Evolutionary conservation across 2,797 vertebrate species (phyloP), one percentile per base, ranked within the genome.

Genomic region (Mastacembelus armatus): DNA sequence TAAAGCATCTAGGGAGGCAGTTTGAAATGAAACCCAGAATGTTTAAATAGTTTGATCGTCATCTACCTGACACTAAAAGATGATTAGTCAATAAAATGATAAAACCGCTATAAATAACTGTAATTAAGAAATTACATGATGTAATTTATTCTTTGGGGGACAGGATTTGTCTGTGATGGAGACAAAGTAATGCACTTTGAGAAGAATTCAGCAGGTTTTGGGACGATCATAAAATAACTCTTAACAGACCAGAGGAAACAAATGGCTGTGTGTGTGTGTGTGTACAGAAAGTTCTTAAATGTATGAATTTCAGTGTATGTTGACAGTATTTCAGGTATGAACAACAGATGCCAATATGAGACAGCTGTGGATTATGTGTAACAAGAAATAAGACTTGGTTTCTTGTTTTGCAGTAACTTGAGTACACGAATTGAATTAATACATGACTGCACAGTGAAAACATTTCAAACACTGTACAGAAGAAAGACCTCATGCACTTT

Each of bases 401-500:
- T 61, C 42, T 42, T n/a, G n/a, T n/a, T 58, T 61, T 44, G 0
- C 45, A 32, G 14, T 58, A 44, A 83, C 60, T 80, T 85, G 64
- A 86, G 85, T 45, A 64, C 30, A 64, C 74, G 67, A 50, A 59
- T 84, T 32, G 70, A 67, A 62, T 64, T 39, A 43, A 56, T 64
- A 38, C 18, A 16, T 26, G 42, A 65, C 58, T 77, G 57, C 73
- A 77, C 60, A 63, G 29, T 52, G 62, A 57, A 22, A 65, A 65
- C 74, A 39, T 71, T 86, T 74, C 35, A 77, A 62, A 75, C 47
- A 72, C 68, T 85, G 51, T 64, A 75, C 50, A 36, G 33, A 70
- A 48, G 10, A 33, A 55, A 40, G 24, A 60, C 39, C 21, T 75
- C 52, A 75, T 30, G 69, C 75, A 81, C 82, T 80, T 86, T 88